A percentile compares a stretch with the other conserved stretches of the same genome.
phyloP scores from a whole-genome alignment of 2,113 vertebrate genomes.

The Polyodon spathula region DNA sequence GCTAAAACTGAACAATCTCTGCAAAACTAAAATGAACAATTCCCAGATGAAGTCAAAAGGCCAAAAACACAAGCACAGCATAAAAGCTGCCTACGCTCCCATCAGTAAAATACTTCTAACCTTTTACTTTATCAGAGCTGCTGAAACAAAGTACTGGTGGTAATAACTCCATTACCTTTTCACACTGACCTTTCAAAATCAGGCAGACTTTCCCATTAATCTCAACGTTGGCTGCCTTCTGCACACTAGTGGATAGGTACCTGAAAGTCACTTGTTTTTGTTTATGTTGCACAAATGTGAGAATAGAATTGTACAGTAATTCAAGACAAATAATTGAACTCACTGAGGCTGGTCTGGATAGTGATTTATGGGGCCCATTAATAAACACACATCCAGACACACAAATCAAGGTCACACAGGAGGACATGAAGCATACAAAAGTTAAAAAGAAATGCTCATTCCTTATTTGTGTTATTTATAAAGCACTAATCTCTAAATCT shows the following conservation, averaged over 20 bases:
- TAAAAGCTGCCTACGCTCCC: constrained; percentile 11
- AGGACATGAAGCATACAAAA: constrained; percentile 9
- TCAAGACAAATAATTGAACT: constrained; percentile 51
- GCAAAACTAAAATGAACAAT: too few species aligned
- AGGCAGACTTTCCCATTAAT: neutral
- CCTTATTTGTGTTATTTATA: too few species aligned
- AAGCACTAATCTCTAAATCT: too few species aligned
- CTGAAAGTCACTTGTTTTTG: constrained; percentile 18
- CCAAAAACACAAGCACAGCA: neutral
- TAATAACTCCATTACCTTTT: constrained; percentile 2
- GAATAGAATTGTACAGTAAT: constrained; percentile 42
- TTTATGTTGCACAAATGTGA: constrained; percentile 36
- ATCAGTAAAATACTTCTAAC: constrained; percentile 2
- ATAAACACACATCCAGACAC: constrained; percentile 39
- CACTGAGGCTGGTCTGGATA: constrained; percentile 41
- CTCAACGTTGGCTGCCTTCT: neutral
- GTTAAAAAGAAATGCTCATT: too few species aligned
- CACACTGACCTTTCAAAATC: neutral
- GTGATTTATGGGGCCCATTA: constrained; percentile 46
- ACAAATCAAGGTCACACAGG: constrained; percentile 44
- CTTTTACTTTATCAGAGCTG: neutral
- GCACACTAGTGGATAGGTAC: neutral
- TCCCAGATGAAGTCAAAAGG: neutral
- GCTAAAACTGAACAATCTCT: too few species aligned
- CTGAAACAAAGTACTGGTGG: neutral